Evolutionary conservation across 1,140 invertebrate genomes (phyloP), one percentile per base, ranked within the genome.

Genomic region (Brachionus koreanus): DNA sequence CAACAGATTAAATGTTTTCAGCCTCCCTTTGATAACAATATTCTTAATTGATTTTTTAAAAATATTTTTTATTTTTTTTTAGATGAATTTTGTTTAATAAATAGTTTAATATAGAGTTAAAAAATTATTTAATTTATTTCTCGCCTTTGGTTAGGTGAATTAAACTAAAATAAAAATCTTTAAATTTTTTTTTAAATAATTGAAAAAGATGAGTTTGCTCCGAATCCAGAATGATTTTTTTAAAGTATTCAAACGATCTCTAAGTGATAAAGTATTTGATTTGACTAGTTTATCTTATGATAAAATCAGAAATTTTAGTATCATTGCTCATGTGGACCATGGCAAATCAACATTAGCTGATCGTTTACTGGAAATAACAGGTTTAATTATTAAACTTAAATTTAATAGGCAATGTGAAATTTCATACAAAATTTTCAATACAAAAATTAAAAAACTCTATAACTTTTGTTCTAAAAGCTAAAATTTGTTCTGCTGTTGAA

Each of bases 321-420:
- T 98, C 84, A 95, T 98, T 83, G 97, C 97, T 42, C 97, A 98
- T 89, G 93, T 98, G 13, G 97, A 98, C 88, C 96, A 98, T 91
- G 97, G 82, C 0, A 98, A 98, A 89, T 96, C 94, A 86, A 98
- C 96, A 6, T 88, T 98, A 83, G 95, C 96, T 0, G 97, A 98
- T 88, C 89, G 96, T 82, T 87, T 98, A 5, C 86, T 98, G 13
- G 95, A 98, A 91, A 88, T 94, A 63, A 96, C 95, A 61, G 95
- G 90, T 90, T 86, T 82, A n/a, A 82, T 82, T 49, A 39, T 83
- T 7, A 46, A 46, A 1, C 1, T 46, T 25, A 13, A 13, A 13
- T 5, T n/a, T n/a, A n/a, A n/a, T n/a, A n/a, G n/a, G n/a, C n/a
- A n/a, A n/a, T n/a, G n/a, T n/a, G n/a, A n/a, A n/a, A n/a, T n/a